Conservation (phyloP, 2,797 vertebrate genomes). For the Scomberomorus guttatus region DNA sequence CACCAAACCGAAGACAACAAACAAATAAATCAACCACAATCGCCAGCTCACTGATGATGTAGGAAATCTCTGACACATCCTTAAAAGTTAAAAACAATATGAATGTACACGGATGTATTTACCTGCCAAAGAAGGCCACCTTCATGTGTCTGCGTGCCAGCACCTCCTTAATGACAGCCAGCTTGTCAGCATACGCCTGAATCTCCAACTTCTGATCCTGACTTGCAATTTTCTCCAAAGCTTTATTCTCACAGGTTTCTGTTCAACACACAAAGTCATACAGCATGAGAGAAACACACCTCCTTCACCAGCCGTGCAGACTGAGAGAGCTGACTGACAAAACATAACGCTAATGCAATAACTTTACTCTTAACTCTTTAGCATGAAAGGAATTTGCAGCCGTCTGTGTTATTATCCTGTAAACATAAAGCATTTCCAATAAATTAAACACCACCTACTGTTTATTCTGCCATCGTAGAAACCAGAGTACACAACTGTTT, state of each 20-base stretch:
- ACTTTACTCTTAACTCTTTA: no score
- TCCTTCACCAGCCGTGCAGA: no score
- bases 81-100: background rate
- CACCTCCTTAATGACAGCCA: constrained; percentile 93
- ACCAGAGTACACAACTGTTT: no score
- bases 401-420: no score
- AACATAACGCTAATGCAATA: background rate
- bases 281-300: constrained; percentile 15
- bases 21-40: no score
- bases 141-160: constrained; percentile 97
- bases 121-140: constrained; percentile 99
- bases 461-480: background rate
- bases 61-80: background rate
- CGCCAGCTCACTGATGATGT: no score
- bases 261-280: constrained; percentile 22
- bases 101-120: constrained; percentile 35
- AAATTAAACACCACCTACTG: background rate
- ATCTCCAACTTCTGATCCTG: constrained; percentile 89
- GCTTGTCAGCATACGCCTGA: constrained; percentile 88
- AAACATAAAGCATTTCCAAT: no score
- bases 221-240: constrained; percentile 88
- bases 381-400: no score
- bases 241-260: constrained; percentile 88
- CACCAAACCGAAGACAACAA: background rate
- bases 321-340: no score